Percentiles rank a stretch among this genome's conserved stretches.
Evolutionary conservation across 2,113 vertebrate species (phyloP).

Genomic region (Alces alces): DNA sequence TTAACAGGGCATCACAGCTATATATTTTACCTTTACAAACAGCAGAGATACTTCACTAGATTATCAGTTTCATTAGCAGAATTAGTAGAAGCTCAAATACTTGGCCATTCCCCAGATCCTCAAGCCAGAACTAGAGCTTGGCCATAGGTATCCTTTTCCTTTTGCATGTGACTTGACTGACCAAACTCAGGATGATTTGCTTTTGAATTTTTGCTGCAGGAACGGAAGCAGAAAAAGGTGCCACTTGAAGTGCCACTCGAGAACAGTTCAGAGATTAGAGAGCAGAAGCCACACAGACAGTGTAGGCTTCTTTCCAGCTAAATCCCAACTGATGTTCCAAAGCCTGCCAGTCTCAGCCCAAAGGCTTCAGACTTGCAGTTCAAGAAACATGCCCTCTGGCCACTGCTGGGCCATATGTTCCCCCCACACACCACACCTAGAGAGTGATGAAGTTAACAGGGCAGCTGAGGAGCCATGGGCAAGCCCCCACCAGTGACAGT

Average conservation of each 20-base stretch:
- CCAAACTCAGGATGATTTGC: not conserved
- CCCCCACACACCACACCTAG: not conserved
- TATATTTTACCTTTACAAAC: not conserved
- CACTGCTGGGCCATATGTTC: not conserved
- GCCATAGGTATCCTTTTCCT: not conserved
- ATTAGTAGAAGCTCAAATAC: not conserved
- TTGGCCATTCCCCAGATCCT: not conserved
- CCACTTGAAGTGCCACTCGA: not conserved
- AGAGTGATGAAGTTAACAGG: not conserved
- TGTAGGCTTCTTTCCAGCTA: not conserved
- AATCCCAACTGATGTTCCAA: not conserved
- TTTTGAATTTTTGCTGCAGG: not conserved
- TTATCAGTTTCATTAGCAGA: not conserved
- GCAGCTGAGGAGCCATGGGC: rapidly evolving
- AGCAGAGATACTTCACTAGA: not conserved
- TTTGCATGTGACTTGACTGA: not conserved
- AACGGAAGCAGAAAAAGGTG: not conserved
- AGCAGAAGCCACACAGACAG: rapidly evolving
- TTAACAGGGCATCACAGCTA: not conserved
- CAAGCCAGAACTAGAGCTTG: not conserved
- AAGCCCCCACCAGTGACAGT: not conserved
- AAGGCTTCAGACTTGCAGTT: not conserved
- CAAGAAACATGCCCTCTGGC: not conserved
- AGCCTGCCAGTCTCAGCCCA: not conserved
- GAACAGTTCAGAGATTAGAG: not conserved